Percentiles rank a stretch among this genome's conserved stretches.
Evolutionary conservation across 2,113 vertebrate species (phyloP).

Genomic region (Thamnophis sirtalis): DNA sequence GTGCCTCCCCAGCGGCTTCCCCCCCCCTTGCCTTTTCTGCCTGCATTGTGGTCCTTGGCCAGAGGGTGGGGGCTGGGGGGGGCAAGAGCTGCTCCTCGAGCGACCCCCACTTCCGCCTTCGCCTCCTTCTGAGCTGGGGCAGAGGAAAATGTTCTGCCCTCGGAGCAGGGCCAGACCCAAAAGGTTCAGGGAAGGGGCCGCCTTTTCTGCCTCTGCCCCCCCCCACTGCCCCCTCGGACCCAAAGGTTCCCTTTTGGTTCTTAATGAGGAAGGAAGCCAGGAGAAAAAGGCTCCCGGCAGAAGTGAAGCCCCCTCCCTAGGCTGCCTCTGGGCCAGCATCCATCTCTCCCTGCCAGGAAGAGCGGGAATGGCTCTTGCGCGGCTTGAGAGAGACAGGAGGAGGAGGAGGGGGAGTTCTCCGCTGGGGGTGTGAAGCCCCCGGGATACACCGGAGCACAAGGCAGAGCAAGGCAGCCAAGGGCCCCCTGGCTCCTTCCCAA

Average conservation of each 20-base stretch:
- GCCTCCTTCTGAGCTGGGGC: not conserved
- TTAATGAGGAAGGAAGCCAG: constrained; percentile 44
- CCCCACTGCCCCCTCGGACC: not conserved
- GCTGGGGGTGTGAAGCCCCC: not conserved
- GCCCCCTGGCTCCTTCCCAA: no score
- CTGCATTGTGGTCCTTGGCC: not conserved
- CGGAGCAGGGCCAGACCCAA: not conserved
- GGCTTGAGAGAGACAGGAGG: not conserved
- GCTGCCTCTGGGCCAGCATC: no score
- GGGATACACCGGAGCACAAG: not conserved
- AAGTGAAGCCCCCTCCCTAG: no score
- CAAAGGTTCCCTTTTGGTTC: constrained; percentile 36
- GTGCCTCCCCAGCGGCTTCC: not conserved
- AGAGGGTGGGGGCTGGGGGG: not conserved
- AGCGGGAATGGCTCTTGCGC: not conserved
- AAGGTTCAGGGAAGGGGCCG: not conserved
- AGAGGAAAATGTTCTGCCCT: not conserved
- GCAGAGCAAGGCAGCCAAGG: no score
- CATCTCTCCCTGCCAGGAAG: not conserved
- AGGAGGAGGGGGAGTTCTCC: no score
- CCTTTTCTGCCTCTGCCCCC: not conserved
- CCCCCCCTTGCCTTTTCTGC: not conserved
- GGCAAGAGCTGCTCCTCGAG: not conserved
- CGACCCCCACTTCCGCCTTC: not conserved
- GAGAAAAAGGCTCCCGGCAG: not conserved